These are phyloP conservation scores for Drosophila nebulosa DNA, from an alignment of 1,140 invertebrate genomes.

Conservation along the genomic window DNA sequence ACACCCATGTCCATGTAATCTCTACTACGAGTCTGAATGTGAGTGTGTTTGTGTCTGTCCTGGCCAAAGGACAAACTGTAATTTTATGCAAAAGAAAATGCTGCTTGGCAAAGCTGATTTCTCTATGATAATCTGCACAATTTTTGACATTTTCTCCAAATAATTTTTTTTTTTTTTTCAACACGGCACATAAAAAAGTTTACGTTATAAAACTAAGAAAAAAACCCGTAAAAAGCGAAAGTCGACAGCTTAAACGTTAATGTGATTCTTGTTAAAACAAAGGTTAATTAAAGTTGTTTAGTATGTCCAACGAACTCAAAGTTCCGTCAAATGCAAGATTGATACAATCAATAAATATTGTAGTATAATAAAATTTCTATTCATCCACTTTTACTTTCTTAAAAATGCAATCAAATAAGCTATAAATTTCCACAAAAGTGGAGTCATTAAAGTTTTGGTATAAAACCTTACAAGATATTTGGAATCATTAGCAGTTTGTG, in stretches of 20 bases:
- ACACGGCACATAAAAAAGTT: slow-evolving; percentile 8
- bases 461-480: slow-evolving; percentile 19
- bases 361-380: neutral
- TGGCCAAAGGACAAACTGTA: slow-evolving; percentile 61
- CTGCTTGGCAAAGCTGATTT: slow-evolving; percentile 35
- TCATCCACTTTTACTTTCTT: slow-evolving; percentile 30
- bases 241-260: neutral
- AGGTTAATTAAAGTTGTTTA: slow-evolving; percentile 1
- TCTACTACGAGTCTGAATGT: slow-evolving; percentile 12
- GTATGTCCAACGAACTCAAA: neutral
- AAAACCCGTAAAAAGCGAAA: slow-evolving; percentile 19
- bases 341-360: neutral
- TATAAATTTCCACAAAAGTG: neutral
- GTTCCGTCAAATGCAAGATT: neutral
- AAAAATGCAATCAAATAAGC: slow-evolving; percentile 4
- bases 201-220: neutral
- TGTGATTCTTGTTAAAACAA: neutral
- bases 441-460: slow-evolving; percentile 8
- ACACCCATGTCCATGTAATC: slow-evolving; percentile 69
- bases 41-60: slow-evolving; percentile 15
- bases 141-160: slow-evolving; percentile 39
- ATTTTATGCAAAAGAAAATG: slow-evolving; percentile 74
- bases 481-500: slow-evolving; percentile 6
- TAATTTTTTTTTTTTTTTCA: slow-evolving; percentile 21
- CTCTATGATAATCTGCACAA: slow-evolving; percentile 51